A percentile compares a stretch with the other conserved stretches of the same genome.
phyloP scores from a whole-genome alignment of 1,140 invertebrate species.

The Cydia amplana region DNA sequence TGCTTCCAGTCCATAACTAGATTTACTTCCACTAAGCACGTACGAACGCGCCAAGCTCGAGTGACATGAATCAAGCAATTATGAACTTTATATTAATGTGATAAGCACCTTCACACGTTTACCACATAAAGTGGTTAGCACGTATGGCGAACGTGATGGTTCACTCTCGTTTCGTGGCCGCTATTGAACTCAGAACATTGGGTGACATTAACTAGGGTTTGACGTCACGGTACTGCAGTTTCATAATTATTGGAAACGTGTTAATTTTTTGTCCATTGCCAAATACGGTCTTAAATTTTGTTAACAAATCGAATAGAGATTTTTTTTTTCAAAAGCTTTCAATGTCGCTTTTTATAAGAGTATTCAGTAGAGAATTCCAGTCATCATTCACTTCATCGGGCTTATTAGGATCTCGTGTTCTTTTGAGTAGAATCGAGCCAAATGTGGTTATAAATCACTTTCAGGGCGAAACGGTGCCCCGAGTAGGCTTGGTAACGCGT shows the following conservation, averaged over 20 bases:
- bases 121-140: background rate
- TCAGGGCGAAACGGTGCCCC: no score
- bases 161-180: background rate
- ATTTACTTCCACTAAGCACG: slow-evolving; percentile 23
- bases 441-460: no score
- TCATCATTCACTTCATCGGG: no score
- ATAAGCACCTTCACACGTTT: background rate
- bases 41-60: background rate
- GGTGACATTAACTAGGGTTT: background rate
- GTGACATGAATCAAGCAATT: background rate
- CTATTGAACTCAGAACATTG: background rate
- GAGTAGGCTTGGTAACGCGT: no score
- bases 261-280: no score
- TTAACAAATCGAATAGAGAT: no score
- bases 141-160: background rate
- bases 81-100: background rate
- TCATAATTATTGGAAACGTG: background rate
- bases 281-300: no score
- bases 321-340: no score
- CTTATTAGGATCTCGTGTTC: no score
- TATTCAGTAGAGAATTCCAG: no score
- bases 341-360: no score
- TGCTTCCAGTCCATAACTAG: slow-evolving; percentile 23
- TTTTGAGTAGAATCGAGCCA: no score
- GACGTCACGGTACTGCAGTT: background rate